Evolutionary conservation across 2,113 vertebrate species (phyloP), one percentile per base, ranked within the genome.

Genomic region (Labeo catla): DNA sequence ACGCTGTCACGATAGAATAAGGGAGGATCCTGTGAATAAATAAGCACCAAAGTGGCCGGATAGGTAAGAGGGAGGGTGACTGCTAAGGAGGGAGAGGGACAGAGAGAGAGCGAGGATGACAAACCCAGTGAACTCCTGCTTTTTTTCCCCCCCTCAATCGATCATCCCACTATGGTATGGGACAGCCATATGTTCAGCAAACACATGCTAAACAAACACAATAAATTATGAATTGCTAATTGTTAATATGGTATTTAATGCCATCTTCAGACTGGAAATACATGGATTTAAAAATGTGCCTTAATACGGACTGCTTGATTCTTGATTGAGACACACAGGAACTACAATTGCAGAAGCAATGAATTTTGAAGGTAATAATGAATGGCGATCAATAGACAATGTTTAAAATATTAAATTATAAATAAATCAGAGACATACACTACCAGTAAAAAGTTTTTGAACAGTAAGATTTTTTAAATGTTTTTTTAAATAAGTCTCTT

Each of bases 1-100:
- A 54, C 11, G 21, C 36, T 76, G 85, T 88, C 89, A 90, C 68
- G n/a, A 21, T 78, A n/a, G 13, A 15, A 57, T 21, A 23, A 66
- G 13, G 7, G 39, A 86, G 39, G 39, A 36, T 54, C 68, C 13
- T 83, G 68, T 43, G 47, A 13, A 45, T 16, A 43, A 76, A 82
- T 73, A 70, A 84, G 34, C 45, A 13, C 15, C 21, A 84, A 50
- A 79, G 54, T 4, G 49, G 66, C 59, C 49, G 54, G 57, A 52
- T 81, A 66, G 79, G 59, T 49, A 4, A 50, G 45, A 50, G 79
- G 59, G 79, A 66, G 23, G 43, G 61, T 50, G 61, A 66, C 59
- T 81, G n/a, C 36, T 23, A n/a, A 28, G 49, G 61, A 50, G 79
- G 3, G 39, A 80, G 77, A 45, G 57, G 36, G 78, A 61, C 34